phyloP scores from a whole-genome alignment of 2,113 vertebrate genomes.

The Sminthopsis crassicaudata region DNA sequence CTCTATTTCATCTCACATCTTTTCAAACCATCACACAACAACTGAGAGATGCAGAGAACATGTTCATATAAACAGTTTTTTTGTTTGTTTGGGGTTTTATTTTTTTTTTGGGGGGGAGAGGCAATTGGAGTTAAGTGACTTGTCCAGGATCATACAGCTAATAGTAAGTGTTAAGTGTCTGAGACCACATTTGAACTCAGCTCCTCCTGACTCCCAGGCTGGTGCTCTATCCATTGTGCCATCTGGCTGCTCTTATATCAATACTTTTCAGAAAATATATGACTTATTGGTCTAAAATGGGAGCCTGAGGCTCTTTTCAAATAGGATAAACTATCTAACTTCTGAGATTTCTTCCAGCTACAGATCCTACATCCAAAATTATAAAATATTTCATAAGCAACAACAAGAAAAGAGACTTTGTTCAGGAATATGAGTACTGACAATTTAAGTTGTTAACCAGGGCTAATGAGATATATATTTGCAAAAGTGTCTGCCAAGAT shows the following conservation, averaged over 20 bases:
- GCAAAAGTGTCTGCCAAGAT: background rate
- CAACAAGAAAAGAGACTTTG: background rate
- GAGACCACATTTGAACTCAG: too few relatives aligned
- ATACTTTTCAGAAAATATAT: background rate
- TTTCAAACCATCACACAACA: background rate
- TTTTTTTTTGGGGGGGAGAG: too few relatives aligned
- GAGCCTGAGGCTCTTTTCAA: background rate
- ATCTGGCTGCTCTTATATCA: background rate
- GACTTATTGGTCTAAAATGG: background rate
- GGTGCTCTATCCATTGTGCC: too few relatives aligned
- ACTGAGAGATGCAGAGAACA: background rate
- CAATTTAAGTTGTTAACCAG: background rate
- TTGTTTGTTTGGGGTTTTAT: too few relatives aligned
- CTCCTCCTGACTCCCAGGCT: too few relatives aligned
- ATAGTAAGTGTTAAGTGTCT: too few relatives aligned
- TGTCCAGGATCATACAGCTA: too few relatives aligned
- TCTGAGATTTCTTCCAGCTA: background rate
- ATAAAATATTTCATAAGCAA: background rate
- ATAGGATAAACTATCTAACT: background rate
- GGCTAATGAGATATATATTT: background rate
- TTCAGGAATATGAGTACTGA: background rate
- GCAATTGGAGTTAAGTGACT: too few relatives aligned
- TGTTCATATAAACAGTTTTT: background rate
- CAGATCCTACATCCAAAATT: background rate
- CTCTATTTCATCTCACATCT: background rate